These are phyloP conservation scores for Hemitrygon akajei DNA, from an alignment of 2,797 vertebrate species.

Conservation along the genomic window DNA sequence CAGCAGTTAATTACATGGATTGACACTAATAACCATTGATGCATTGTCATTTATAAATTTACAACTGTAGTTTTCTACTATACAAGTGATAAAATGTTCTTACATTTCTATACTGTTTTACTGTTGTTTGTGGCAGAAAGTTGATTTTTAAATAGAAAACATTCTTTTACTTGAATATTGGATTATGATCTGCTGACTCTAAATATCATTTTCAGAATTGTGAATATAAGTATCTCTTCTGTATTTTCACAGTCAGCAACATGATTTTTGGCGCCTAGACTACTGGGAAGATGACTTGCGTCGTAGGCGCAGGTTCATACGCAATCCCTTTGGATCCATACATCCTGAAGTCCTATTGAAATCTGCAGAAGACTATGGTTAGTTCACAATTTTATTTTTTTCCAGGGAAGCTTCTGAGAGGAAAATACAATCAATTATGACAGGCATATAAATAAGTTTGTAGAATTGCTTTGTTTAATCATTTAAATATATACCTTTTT, in stretches of 20 bases:
- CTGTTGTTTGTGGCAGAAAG: background rate
- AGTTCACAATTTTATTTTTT: slow-evolving; percentile 50
- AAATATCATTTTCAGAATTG: slow-evolving; percentile 38
- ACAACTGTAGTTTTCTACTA: background rate
- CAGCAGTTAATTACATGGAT: background rate
- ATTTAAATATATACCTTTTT: background rate
- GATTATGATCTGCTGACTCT: background rate
- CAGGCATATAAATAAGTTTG: background rate
- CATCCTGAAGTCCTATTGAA: slow-evolving; percentile 82
- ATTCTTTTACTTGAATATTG: background rate
- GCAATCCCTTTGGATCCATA: slow-evolving; percentile 90
- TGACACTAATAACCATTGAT: background rate
- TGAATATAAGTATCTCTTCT: slow-evolving; percentile 47
- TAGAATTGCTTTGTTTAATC: background rate
- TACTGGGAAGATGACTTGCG: slow-evolving; percentile 98
- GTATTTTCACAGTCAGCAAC: slow-evolving; percentile 69
- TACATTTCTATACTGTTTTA: background rate
- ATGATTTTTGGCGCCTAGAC: slow-evolving; percentile 97
- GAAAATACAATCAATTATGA: background rate
- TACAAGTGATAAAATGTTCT: background rate
- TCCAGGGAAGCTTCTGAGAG: background rate
- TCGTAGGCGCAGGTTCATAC: slow-evolving; percentile 84
- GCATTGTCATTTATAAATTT: background rate
- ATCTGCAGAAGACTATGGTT: slow-evolving; percentile 82
- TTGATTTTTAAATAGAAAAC: background rate